These are phyloP conservation scores for Neogobius melanostomus DNA, from an alignment of 2,113 vertebrate species.

Conservation along the genomic window DNA sequence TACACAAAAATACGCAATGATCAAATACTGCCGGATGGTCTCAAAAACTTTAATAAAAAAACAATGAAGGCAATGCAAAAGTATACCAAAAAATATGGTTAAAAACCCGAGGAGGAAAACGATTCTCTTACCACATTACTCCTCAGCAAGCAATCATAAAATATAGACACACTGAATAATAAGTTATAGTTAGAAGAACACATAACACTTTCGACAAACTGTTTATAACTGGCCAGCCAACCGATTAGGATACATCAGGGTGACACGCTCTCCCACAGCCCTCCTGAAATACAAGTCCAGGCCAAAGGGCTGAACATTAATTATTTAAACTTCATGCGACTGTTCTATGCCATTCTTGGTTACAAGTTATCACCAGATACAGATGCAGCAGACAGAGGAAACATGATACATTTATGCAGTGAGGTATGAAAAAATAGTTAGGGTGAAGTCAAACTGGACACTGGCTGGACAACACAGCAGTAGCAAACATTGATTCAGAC, in stretches of 20 bases:
- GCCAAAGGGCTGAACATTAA: slow-evolving; percentile 69
- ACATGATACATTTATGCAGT: slow-evolving; percentile 42
- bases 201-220: background rate
- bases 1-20: slow-evolving; percentile 1
- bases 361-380: slow-evolving; percentile 59
- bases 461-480: background rate
- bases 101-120: too few species aligned
- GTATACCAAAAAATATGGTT: background rate
- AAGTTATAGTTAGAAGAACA: background rate
- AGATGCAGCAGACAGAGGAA: slow-evolving; percentile 36
- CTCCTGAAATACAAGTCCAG: slow-evolving; percentile 64
- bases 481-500: slow-evolving; percentile 52
- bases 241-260: slow-evolving; percentile 54
- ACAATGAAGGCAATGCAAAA: background rate
- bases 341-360: slow-evolving; percentile 66
- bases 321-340: slow-evolving; percentile 73
- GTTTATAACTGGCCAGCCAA: background rate
- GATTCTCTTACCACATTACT: too few species aligned
- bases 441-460: background rate
- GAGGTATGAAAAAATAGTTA: background rate
- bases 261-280: slow-evolving; percentile 48
- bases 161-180: background rate
- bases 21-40: background rate
- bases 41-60: background rate
- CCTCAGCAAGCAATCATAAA: background rate